A percentile compares a stretch with the other conserved stretches of the same genome.
These are phyloP conservation scores for Capricornis sumatraensis DNA, from an alignment of 2,113 vertebrate genomes.

Conservation along the genomic window DNA sequence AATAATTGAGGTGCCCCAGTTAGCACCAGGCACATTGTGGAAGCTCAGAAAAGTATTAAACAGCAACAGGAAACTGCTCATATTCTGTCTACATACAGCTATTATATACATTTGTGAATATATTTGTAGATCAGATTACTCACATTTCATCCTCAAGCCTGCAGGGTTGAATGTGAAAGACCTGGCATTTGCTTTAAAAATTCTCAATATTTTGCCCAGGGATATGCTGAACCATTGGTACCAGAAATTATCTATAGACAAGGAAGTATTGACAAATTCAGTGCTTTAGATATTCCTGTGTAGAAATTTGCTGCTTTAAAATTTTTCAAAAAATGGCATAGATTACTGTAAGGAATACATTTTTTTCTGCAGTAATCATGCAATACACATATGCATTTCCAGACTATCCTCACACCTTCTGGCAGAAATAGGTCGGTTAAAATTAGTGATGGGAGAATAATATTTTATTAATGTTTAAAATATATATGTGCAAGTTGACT, in stretches of 20 bases:
- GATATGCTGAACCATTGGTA: conserved; percentile 36
- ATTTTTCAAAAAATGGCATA: neutral
- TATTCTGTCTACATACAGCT: conserved; percentile 42
- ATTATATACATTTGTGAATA: conserved; percentile 27
- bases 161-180: conserved; percentile 5
- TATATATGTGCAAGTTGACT: neutral
- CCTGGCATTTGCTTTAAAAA: conserved; percentile 47
- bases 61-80: neutral
- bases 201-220: conserved; percentile 38
- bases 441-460: neutral
- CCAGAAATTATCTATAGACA: conserved; percentile 25
- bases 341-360: neutral
- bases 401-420: neutral
- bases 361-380: neutral
- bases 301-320: neutral
- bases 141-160: conserved; percentile 19
- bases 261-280: neutral
- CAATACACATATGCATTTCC: neutral
- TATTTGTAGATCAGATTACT: conserved; percentile 41
- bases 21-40: conserved; percentile 34
- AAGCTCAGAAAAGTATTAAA: conserved; percentile 43
- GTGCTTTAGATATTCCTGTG: neutral
- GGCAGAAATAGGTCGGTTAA: neutral
- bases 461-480: neutral
- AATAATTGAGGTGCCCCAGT: conserved; percentile 43